phyloP scores from a whole-genome alignment of 2,888 invertebrate species.

The Gymnocheta viridis region DNA sequence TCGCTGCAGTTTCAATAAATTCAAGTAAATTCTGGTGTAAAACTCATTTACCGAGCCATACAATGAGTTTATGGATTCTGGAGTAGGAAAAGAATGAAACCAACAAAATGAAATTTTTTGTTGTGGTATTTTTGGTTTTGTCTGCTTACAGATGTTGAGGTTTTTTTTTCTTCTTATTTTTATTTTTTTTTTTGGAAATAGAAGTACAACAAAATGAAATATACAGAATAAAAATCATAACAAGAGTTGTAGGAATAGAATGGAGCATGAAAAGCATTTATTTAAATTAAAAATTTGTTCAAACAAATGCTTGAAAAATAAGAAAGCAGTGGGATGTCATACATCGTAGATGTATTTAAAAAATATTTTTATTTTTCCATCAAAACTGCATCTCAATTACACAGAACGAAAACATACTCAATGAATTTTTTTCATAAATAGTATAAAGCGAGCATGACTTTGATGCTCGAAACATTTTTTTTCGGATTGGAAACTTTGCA shows the following conservation, averaged over 20 bases:
- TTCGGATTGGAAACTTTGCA: too few relatives aligned
- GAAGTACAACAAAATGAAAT: background rate
- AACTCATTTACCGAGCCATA: slow-evolving; percentile 45
- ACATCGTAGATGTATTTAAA: background rate
- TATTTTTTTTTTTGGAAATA: background rate
- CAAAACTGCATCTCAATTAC: background rate
- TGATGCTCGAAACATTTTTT: background rate
- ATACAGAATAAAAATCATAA: slow-evolving; percentile 3
- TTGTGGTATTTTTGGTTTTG: slow-evolving; percentile 63
- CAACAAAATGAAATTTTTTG: slow-evolving; percentile 37
- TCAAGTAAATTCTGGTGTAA: slow-evolving; percentile 56
- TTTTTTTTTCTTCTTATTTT: background rate
- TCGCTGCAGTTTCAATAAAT: slow-evolving; percentile 58
- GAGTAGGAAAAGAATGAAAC: slow-evolving; percentile 15
- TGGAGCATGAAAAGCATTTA: slow-evolving; percentile 37
- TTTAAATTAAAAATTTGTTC: slow-evolving; percentile 41
- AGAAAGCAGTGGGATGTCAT: background rate
- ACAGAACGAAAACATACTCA: background rate
- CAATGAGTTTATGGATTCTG: slow-evolving; percentile 42
- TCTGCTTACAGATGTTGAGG: slow-evolving; percentile 41
- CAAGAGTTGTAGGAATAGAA: background rate
- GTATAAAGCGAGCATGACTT: too few relatives aligned
- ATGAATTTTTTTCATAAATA: background rate
- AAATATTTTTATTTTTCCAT: background rate
- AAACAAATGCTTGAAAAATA: background rate